Base-by-base conservation (phyloP, 1,140 invertebrate species). In the Adelges cooleyi region DNA sequence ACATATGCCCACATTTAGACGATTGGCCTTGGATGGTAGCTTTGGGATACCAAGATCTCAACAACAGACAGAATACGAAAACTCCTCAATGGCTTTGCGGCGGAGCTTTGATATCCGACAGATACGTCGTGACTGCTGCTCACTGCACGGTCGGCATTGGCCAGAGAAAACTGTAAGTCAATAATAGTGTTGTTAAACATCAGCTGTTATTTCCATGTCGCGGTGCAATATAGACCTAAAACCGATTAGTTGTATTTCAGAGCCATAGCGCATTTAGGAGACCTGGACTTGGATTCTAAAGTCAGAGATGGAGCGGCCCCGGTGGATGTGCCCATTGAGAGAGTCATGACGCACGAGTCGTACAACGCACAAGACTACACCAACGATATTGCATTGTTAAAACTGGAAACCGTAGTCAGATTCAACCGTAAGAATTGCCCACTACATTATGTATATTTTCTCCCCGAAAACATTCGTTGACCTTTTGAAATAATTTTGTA, bases 41-140 rank as follows among this genome's bases (percentile, higher is more conserved):
- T 22, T 72, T 89, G 20, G 85, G 82, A 22, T 87, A 86, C 70
- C 29, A 6, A 29, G 13, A 72, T 72, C 52, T 69, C 62, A 9
- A 72, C 66, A 6, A 5, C 5, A 65, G 25, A 5, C 42, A 22
- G 8, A 48, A 1, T 29, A 6, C 29, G 11, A 0, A 5, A 2
- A 17, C 68, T 2, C 44, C 44, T 3, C 48, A 66, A 22, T 71
- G 67, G 69, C 25, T 67, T 18, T 91, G 88, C 70, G 89, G 88
- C 0, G 89, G 1, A 82, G 36, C 81, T 1, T 77, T 92, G 3
- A 85, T 92, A 66, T 87, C 86, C 0, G 84, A 89, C 71, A 42
- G 71, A 66, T 73, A 73, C 54, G 71, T 77, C 27, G 29, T 77
- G 11, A 77, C 76, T 23, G 76, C 76, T 15, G 75, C 75, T 20